Evolutionary conservation across 92 coral and sea anemone species (phyloP).

Genomic region (Zoanthus gigantus): DNA sequence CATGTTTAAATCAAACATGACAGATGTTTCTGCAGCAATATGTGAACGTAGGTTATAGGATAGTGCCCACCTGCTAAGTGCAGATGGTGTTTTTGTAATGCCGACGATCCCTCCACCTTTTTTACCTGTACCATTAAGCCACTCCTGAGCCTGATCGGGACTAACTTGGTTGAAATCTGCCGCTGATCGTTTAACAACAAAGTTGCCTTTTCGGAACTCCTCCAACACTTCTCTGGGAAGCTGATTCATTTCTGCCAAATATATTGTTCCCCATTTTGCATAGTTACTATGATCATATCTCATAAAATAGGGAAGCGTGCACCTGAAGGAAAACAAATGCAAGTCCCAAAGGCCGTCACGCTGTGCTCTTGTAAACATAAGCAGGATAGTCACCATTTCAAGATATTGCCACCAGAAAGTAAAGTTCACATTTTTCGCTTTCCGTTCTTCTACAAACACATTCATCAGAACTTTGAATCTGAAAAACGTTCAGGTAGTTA

Average conservation of each 20-base stretch:
- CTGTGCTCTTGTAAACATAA: too few relatives aligned
- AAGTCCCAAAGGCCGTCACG: constrained; percentile 43
- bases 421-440: too few relatives aligned
- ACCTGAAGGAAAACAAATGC: constrained; percentile 57
- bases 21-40: constrained; percentile 46
- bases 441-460: background rate
- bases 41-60: constrained; percentile 66
- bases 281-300: constrained; percentile 55
- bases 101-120: constrained; percentile 71
- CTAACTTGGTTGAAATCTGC: too few relatives aligned
- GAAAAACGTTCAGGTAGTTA: too few relatives aligned
- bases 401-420: constrained; percentile 66
- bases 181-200: too few relatives aligned
- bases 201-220: constrained; percentile 28
- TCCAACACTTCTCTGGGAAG: constrained; percentile 45
- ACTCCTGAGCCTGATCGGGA: constrained; percentile 21
- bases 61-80: constrained; percentile 71
- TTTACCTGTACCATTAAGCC: constrained; percentile 60
- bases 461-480: constrained; percentile 1
- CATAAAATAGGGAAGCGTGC: constrained; percentile 67
- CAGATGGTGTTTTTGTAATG: constrained; percentile 64
- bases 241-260: constrained; percentile 63
- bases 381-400: constrained; percentile 56
- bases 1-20: background rate
- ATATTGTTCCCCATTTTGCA: constrained; percentile 67